Evolutionary conservation across 2,888 invertebrate species (phyloP).

Genomic region (Temnothorax rugatulus): DNA sequence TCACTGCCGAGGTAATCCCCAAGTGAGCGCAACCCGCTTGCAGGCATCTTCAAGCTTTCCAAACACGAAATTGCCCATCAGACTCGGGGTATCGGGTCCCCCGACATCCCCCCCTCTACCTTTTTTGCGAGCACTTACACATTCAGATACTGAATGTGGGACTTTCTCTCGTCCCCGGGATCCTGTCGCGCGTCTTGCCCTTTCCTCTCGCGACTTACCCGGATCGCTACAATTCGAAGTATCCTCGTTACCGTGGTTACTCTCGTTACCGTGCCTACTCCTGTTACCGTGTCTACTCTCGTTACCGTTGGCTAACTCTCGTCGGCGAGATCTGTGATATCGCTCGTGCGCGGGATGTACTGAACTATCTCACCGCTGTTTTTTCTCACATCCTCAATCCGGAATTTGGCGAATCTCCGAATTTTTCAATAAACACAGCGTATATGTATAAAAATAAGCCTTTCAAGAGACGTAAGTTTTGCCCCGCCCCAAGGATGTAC

Average conservation of each 20-base stretch:
- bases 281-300: constrained; percentile 31
- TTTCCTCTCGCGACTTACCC: background rate
- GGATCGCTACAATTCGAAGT: background rate
- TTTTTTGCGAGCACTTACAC: constrained; percentile 33
- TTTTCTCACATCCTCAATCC: background rate
- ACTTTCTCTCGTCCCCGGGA: constrained; percentile 6
- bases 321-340: constrained; percentile 4
- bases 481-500: too few species aligned
- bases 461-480: background rate
- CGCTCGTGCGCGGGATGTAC: too few species aligned
- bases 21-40: constrained; percentile 4
- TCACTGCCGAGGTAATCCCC: constrained; percentile 38
- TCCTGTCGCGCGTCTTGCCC: background rate
- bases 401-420: background rate
- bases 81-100: constrained; percentile 14
- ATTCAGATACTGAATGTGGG: background rate
- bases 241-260: constrained; percentile 17
- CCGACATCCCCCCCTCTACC: background rate
- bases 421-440: background rate
- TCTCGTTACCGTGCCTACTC: constrained; percentile 15
- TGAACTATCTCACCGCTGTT: background rate
- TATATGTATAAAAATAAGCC: background rate
- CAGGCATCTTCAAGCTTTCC: constrained; percentile 43
- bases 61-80: constrained; percentile 50
- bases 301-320: constrained; percentile 24